A percentile compares a stretch with the other conserved stretches of the same genome.
These are phyloP conservation scores for Cyprinodon tularosa DNA, from an alignment of 2,113 vertebrate genomes.

Conservation along the genomic window DNA sequence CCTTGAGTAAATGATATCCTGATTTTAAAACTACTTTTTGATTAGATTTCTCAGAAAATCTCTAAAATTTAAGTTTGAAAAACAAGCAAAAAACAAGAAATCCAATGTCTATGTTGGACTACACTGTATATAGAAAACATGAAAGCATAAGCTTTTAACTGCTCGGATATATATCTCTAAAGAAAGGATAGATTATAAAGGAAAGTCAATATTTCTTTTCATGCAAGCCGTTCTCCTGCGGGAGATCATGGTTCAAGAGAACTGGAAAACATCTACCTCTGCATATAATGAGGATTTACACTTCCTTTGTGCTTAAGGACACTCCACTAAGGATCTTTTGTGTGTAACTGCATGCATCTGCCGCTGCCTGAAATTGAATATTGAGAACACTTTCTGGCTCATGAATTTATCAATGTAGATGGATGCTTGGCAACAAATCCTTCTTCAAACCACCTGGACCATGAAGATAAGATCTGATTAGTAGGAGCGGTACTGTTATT, in stretches of 20 bases:
- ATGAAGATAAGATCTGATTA: conserved; percentile 41
- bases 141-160: background rate
- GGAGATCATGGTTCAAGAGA: background rate
- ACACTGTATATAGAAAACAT: background rate
- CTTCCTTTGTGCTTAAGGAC: conserved; percentile 3
- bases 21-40: no score
- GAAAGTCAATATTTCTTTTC: background rate
- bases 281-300: background rate
- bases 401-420: conserved; percentile 37
- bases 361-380: conserved; percentile 14
- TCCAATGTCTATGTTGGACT: background rate
- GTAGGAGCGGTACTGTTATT: conserved; percentile 50
- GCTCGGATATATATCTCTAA: background rate
- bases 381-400: conserved; percentile 30
- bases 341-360: conserved; percentile 1
- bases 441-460: conserved; percentile 15
- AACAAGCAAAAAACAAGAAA: background rate
- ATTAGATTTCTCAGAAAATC: no score
- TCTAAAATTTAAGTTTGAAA: no score
- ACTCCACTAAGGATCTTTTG: background rate
- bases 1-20: no score
- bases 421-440: conserved; percentile 60
- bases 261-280: background rate
- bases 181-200: background rate
- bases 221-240: background rate